Percentiles rank a stretch among this genome's conserved stretches.
These are phyloP conservation scores for Tor tambroides DNA, from an alignment of 2,113 vertebrate species.

Conservation along the genomic window DNA sequence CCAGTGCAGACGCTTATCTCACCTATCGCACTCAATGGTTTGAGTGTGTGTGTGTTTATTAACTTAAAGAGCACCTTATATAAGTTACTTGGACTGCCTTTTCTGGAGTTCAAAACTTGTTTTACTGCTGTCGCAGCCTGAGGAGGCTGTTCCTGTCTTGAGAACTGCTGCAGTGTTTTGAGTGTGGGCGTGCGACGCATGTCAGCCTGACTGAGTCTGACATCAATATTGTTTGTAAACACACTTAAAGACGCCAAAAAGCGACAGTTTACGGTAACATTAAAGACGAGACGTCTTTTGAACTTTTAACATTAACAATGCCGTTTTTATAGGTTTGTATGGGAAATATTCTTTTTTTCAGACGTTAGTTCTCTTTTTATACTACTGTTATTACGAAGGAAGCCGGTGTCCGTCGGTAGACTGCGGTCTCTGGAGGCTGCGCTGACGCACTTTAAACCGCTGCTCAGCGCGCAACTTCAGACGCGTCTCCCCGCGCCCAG, in stretches of 20 bases:
- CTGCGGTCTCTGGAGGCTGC: neutral
- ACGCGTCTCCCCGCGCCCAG: neutral
- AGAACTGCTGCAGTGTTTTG: slow-evolving; percentile 22
- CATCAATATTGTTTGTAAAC: neutral
- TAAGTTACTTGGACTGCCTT: neutral
- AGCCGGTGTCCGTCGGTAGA: neutral
- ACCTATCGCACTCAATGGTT: neutral
- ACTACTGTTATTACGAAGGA: too few relatives aligned
- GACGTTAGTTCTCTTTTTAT: too few relatives aligned
- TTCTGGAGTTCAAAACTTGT: neutral
- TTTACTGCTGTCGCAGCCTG: neutral
- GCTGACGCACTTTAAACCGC: neutral
- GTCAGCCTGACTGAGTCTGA: slow-evolving; percentile 2
- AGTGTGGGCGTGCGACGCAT: neutral
- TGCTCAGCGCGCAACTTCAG: neutral
- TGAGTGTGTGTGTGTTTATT: neutral
- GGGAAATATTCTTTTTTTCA: neutral
- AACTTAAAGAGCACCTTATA: neutral
- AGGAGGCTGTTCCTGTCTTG: neutral
- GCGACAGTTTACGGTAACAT: neutral
- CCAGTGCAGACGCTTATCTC: neutral
- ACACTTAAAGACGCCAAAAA: neutral
- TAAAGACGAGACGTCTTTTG: neutral
- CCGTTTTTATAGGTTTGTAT: neutral
- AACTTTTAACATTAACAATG: neutral